Evolutionary conservation across 1,140 invertebrate species (phyloP).

Genomic region (Drosophila kanapiae): DNA sequence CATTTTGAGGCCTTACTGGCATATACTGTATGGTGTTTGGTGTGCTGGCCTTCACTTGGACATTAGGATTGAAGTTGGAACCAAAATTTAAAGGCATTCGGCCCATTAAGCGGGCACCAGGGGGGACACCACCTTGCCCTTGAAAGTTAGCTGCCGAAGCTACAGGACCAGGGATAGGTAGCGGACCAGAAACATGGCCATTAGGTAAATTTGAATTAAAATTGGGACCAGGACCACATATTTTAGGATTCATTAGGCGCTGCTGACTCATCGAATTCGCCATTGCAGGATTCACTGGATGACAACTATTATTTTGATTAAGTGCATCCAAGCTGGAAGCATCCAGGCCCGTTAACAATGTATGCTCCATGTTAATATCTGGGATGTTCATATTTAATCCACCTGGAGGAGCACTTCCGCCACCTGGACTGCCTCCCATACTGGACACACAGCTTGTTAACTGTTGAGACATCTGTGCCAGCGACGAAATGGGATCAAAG

Average conservation of each 20-base stretch:
- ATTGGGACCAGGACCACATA: slow-evolving; percentile 85
- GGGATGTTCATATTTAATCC: slow-evolving; percentile 75
- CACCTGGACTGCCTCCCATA: slow-evolving; percentile 86
- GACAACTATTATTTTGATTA: slow-evolving; percentile 56
- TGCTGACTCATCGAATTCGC: slow-evolving; percentile 73
- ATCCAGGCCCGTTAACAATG: slow-evolving; percentile 79
- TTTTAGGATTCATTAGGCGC: slow-evolving; percentile 81
- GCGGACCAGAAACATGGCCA: slow-evolving; percentile 45
- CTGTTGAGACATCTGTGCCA: slow-evolving; percentile 97
- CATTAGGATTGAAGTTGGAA: slow-evolving; percentile 88
- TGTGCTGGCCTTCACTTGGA: slow-evolving; percentile 97
- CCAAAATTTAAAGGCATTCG: slow-evolving; percentile 81
- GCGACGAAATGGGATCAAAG: slow-evolving; percentile 96
- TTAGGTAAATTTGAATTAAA: slow-evolving; percentile 50
- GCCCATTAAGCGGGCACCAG: slow-evolving; percentile 85
- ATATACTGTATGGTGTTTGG: slow-evolving; percentile 99
- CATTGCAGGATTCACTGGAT: slow-evolving; percentile 60
- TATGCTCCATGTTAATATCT: slow-evolving; percentile 81
- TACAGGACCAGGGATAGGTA: slow-evolving; percentile 28
- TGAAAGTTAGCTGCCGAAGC: slow-evolving; percentile 72
- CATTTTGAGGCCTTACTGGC: slow-evolving; percentile 93
- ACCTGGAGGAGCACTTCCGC: slow-evolving; percentile 85
- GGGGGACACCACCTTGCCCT: slow-evolving; percentile 78
- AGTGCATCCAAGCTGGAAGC: slow-evolving; percentile 69
- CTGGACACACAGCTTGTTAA: slow-evolving; percentile 90